Evolutionary conservation across 1,140 invertebrate genomes (phyloP), one percentile per base, ranked within the genome.

Genomic region (Drosophila nebulosa): DNA sequence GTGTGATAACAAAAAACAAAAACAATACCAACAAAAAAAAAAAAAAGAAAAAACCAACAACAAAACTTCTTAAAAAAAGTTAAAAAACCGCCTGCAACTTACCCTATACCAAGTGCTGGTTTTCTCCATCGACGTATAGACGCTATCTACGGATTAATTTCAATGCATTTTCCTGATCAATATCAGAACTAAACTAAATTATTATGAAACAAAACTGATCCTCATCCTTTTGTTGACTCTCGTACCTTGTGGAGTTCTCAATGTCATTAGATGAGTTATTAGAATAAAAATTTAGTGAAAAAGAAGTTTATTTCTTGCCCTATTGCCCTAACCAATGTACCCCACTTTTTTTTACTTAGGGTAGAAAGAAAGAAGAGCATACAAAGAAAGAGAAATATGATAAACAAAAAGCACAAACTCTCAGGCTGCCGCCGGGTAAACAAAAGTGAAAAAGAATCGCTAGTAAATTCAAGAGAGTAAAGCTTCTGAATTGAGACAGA

Each of bases 1-100:
- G 59, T 74, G 69, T 86, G 80, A 86, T 85, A 85, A 84, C 66
- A 66, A 42, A 63, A 53, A 12, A 39, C 57, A 62, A 36, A 51
- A 32, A 42, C 14, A 46, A 46, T 9, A 39, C 57, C 12, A 36
- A 16, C 32, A 6, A 39, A 39, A 42, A 42, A 5, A 10, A 21
- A 46, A 46, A n/a, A n/a, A n/a, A n/a, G n/a, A n/a, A n/a, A n/a
- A n/a, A n/a, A n/a, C n/a, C n/a, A n/a, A n/a, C n/a, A n/a, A 46
- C 16, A 46, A 46, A 21, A 24, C 9, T 53, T 46, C 57, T 61
- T n/a, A 14, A 18, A 42, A 16, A 46, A n/a, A 7, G n/a, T n/a
- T 7, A 2, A 9, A 18, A 10, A 46, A 3, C 16, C 39, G 39
- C 10, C 39, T 46, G 0, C 5, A 14, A 16, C 4, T 39, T 39